A percentile compares a stretch with the other conserved stretches of the same genome.
Conservation (phyloP, 2,113 vertebrate genomes). For the human (Homo sapiens) region GRCh38 chr4:31873501-31874000, state of each 20-base stretch:
- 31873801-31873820: neutral
- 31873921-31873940: neutral
- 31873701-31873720: neutral
- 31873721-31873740: neutral
- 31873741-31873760: neutral
- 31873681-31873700: neutral
- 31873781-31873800: neutral
- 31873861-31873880: neutral
- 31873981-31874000: neutral
- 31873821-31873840: neutral
- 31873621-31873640: neutral
- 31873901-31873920: neutral
- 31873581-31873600: too few relatives aligned
- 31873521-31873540: too few relatives aligned
- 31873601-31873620: neutral
- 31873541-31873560: neutral
- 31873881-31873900: neutral
- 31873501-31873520: neutral
- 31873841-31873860: neutral
- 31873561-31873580: neutral
- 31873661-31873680: fast-evolving
- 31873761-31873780: neutral
- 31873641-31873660: neutral
- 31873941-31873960: fast-evolving
- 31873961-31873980: neutral